Evolutionary conservation across 2,888 invertebrate species (phyloP), one percentile per base, ranked within the genome.

Genomic region (Parnassius glacialis): DNA sequence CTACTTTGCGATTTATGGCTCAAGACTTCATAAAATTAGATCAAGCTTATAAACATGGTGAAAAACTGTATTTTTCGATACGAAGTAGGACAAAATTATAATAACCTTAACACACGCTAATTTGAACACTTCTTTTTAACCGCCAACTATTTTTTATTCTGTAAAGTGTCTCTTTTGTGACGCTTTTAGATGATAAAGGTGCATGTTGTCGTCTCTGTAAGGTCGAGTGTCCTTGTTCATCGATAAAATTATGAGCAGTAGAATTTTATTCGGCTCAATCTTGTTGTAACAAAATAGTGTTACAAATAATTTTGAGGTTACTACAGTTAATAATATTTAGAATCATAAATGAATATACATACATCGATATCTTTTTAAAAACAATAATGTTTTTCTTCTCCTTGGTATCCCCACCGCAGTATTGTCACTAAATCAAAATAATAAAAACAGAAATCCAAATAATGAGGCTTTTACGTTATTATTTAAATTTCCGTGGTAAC

Each of bases 151-250:
- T 57, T 61, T 41, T 52, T 47, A 16, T 57, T 42, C 52, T 13
- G 41, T 52, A 9, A 42, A 55, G 45, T 48, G 51, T 44, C 16
- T 52, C 52, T 42, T 47, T 41, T 34, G 47, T 56, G 52, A 61
- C 52, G 45, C 58, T 52, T 47, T 57, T 20, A 52, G 12, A 45
- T 42, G 43, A 55, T 61, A 41, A 56, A 61, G n/a, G 43, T 51
- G 25, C 25, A 13, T 55, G 50, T 16, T 51, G 44, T 13, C 10
- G 16, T 61, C 52, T 44, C 13, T 3, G 44, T 25, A 13, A 12
- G 45, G 41, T 45, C 12, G 25, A 45, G 1, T 48, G 50, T 55
- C 51, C 48, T 60, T 25, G 44, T 55, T 11, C n/a, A 7, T 60
- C 42, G 48, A 60, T 60, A 54, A 48, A 42, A 9, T 59, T 45